Evolutionary conservation across 2,888 invertebrate species (phyloP), one percentile per base, ranked within the genome.

Genomic region (Acanthosoma haemorrhoidale): DNA sequence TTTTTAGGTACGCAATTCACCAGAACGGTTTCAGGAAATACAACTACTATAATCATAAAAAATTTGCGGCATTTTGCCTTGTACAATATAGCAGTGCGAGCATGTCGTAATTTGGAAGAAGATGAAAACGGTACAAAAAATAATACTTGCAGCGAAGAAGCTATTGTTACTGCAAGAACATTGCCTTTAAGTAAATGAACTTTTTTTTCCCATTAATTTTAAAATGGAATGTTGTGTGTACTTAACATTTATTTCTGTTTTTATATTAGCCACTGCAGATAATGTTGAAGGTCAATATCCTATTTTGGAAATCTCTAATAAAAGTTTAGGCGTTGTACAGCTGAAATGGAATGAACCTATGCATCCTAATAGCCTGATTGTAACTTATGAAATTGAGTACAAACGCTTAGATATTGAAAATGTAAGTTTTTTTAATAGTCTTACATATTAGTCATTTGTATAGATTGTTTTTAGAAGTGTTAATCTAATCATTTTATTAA

Each of bases 281-380:
- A 81, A 83, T 71, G 86, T 90, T 51, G 80, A 79, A 13, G 80
- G 83, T 71, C 79, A 87, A 18, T 80, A 41, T 18, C 79, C 79
- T 21, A 79, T 81, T 29, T 75, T 77, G 70, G 76, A 74, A 38
- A 71, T 74, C 13, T 68, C 73, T 66, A 78, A 77, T 36, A 74
- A 73, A 36, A 74, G 58, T 25, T 32, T 61, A 6, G 72, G 71
- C 9, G 70, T 71, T 51, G 74, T 75, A 25, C 72, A 70, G 59
- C 81, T 94, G 3, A 84, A 82, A 29, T 97, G 97, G 97, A 82
- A 85, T 2, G 88, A 90, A 75, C 96, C 97, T 0, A 76, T 78
- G 21, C 82, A 87, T 73, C 96, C 97, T 0, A 98, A 98, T 80
- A 95, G 97, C 2, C 84, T 90, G 71, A 88, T 96, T 58, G 86